Evolutionary conservation across 2,113 vertebrate genomes (phyloP).

Genomic region (Notarius lentiginosus): DNA sequence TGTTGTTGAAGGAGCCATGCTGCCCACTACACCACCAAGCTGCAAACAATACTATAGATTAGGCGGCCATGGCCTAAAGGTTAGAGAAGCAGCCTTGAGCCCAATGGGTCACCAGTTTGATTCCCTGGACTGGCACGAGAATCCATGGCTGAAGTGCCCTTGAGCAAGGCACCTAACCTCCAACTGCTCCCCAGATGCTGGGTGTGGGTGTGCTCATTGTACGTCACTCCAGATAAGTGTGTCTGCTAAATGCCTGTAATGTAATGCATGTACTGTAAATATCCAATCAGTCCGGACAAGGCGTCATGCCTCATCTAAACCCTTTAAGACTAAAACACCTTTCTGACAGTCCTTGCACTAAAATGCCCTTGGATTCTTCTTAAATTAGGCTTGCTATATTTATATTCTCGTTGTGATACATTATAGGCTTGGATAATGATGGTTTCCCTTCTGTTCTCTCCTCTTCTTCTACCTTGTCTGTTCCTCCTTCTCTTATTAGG

Average conservation of each 20-base stretch:
- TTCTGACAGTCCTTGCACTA: too few relatives aligned
- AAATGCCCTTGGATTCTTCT: not conserved
- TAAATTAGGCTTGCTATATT: not conserved
- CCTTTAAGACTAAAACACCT: not conserved
- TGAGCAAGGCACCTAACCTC: too few relatives aligned
- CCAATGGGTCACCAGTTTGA: too few relatives aligned
- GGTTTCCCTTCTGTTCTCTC: not conserved
- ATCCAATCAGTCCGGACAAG: not conserved
- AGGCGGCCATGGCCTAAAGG: too few relatives aligned
- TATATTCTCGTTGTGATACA: not conserved
- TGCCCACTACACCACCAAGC: not conserved
- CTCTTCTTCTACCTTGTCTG: not conserved
- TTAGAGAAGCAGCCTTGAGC: too few relatives aligned
- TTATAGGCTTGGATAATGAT: not conserved
- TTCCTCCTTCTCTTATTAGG: constrained; percentile 63
- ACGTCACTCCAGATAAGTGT: too few relatives aligned
- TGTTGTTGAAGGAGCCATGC: not conserved
- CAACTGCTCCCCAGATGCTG: too few relatives aligned
- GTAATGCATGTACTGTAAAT: not conserved
- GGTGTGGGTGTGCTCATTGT: too few relatives aligned
- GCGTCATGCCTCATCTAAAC: too few relatives aligned
- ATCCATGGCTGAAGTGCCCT: too few relatives aligned
- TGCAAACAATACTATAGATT: not conserved
- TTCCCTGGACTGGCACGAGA: too few relatives aligned
- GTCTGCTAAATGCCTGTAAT: too few relatives aligned